Conservation (phyloP, 2,113 vertebrate species). For the Cercopithecus mona region DNA sequence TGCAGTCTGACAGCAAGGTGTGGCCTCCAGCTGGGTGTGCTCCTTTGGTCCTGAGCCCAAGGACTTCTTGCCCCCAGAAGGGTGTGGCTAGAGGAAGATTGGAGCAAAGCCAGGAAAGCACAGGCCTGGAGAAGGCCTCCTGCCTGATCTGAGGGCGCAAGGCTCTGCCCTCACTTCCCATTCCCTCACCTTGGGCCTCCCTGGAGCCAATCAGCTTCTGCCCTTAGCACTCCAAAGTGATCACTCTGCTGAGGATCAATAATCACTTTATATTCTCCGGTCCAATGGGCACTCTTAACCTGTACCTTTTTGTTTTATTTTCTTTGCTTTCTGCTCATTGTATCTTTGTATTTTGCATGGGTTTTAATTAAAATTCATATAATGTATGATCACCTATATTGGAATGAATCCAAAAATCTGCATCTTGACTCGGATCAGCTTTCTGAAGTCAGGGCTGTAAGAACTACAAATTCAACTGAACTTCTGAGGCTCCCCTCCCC, state of each 20-base stretch:
- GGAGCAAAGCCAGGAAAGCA: not conserved
- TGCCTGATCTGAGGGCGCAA: not conserved
- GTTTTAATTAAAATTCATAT: constrained; percentile 9
- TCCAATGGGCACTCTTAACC: not conserved
- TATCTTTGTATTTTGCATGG: not conserved
- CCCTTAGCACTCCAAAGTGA: not conserved
- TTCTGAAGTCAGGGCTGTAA: not conserved
- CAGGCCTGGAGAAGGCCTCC: not conserved
- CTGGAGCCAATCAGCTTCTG: not conserved
- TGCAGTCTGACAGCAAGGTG: not conserved
- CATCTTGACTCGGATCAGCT: not conserved
- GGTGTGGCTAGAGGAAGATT: not conserved
- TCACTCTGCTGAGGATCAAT: not conserved
- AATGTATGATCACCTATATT: not conserved
- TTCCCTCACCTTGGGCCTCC: not conserved
- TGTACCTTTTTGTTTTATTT: not conserved
- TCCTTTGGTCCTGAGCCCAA: not conserved
- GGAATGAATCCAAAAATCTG: not conserved
- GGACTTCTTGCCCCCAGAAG: not conserved
- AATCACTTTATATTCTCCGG: not conserved
- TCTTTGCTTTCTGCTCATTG: not conserved
- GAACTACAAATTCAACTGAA: not conserved
- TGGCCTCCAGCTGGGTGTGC: not conserved
- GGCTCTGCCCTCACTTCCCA: not conserved
- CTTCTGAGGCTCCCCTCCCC: not conserved